Percentiles rank a stretch among this genome's conserved stretches.
Conservation (phyloP, 2,888 invertebrate genomes). For the Phyllotreta striolata region DNA sequence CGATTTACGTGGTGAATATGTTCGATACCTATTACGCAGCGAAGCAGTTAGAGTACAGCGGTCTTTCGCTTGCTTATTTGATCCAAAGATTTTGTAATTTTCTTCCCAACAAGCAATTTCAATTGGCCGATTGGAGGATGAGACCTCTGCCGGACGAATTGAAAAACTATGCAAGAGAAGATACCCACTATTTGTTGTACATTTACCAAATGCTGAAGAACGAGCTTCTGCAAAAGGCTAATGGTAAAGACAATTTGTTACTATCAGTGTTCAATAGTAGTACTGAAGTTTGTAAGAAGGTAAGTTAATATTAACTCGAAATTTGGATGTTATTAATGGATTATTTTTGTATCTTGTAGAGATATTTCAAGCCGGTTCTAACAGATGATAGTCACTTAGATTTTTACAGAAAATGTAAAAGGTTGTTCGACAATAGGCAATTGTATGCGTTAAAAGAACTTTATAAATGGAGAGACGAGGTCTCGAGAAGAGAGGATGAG, state of each 20-base stretch:
- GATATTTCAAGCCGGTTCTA: constrained; percentile 80
- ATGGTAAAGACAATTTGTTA: constrained; percentile 69
- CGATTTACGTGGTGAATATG: constrained; percentile 94
- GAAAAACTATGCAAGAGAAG: constrained; percentile 86
- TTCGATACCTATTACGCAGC: constrained; percentile 96
- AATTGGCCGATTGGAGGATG: constrained; percentile 95
- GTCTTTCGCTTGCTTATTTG: constrained; percentile 80
- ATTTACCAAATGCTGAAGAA: constrained; percentile 83
- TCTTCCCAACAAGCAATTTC: constrained; percentile 87
- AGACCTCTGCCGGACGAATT: constrained; percentile 86
- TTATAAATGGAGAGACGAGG: constrained; percentile 86
- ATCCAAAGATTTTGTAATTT: constrained; percentile 81
- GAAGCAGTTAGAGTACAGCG: constrained; percentile 72
- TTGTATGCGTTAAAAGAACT: constrained; percentile 81
- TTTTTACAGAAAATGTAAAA: constrained; percentile 80
- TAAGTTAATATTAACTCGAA: constrained; percentile 46
- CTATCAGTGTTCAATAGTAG: constrained; percentile 77
- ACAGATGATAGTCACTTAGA: constrained; percentile 75
- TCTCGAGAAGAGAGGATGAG: constrained; percentile 89
- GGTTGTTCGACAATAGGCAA: constrained; percentile 85
- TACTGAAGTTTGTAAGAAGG: constrained; percentile 75
- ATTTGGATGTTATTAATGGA: neutral
- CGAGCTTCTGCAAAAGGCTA: constrained; percentile 73
- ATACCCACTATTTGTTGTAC: constrained; percentile 94
- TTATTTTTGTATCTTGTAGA: constrained; percentile 61